Evolutionary conservation across 2,888 invertebrate species (phyloP), one percentile per base, ranked within the genome.

Genomic region (Acanthosoma haemorrhoidale): DNA sequence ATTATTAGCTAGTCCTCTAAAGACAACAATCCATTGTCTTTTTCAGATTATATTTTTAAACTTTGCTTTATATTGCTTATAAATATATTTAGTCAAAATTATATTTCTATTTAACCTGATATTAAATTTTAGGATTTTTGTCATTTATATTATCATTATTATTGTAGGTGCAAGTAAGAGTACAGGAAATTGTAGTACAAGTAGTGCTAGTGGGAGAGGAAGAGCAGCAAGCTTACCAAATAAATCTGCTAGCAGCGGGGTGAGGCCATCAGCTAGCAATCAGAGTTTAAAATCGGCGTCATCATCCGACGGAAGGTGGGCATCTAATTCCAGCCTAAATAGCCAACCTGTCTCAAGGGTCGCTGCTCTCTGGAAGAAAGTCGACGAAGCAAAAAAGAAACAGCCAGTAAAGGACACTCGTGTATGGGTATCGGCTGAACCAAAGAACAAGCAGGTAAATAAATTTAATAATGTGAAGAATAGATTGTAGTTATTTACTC

Each of bases 321-420:
- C 83, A 76, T 86, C 87, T 70, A 87, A 87, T 78, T 85, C 86
- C 0, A 84, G 84, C 69, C 82, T 86, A 13, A 83, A 84, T 15
- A 81, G 85, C 0, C 77, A 83, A 9, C 73, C 72, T 1, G 87
- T 89, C 11, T 91, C 91, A 78, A 90, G 89, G 79, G 90, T 92
- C 68, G 89, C 91, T 0, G 88, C 85, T 76, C 79, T 92, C 15
- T 92, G 91, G 91, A 91, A 89, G 77, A 88, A 85, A 78, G 89
- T 89, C 0, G 89, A 90, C 76, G 87, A 88, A 70, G 85, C 81
- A 39, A 88, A 87, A 74, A 86, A 83, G 70, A 83, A 84, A 74
- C 77, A 78, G 18, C 81, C 81, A 63, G 86, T 85, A 76, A 83
- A 84, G 8, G 87, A 87, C 70, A 84, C 82, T 58, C 81, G 85